Percentiles rank a stretch among this genome's conserved stretches.
phyloP scores from a whole-genome alignment of 2,888 invertebrate genomes.

The Papilio elwesi region DNA sequence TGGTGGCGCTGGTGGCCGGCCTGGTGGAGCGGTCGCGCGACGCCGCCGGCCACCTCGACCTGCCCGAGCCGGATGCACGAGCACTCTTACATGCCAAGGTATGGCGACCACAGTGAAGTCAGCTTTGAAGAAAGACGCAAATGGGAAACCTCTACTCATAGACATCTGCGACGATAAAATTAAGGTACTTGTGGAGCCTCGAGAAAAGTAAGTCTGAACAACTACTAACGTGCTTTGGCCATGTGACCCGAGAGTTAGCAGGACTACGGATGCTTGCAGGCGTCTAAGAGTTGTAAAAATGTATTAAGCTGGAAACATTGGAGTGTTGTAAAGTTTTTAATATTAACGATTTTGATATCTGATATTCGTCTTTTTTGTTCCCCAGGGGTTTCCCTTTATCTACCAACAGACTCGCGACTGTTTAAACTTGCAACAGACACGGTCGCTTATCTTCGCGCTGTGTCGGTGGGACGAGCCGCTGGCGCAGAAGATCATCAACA shows the following conservation, averaged over 20 bases:
- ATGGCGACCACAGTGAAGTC: conserved; percentile 38
- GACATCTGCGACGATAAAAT: too few relatives aligned
- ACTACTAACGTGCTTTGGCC: too few relatives aligned
- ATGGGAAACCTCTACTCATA: too few relatives aligned
- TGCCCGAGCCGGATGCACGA: conserved; percentile 91
- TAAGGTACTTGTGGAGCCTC: too few relatives aligned
- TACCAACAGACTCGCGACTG: conserved; percentile 97
- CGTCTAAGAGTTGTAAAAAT: too few relatives aligned
- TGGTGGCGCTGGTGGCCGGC: conserved; percentile 95
- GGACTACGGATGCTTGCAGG: too few relatives aligned
- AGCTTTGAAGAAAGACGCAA: too few relatives aligned
- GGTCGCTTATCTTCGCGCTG: conserved; percentile 95
- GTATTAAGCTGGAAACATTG: too few relatives aligned
- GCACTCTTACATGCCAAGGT: conserved; percentile 95
- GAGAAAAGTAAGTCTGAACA: too few relatives aligned
- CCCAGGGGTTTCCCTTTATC: conserved; percentile 95
- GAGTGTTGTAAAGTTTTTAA: not conserved
- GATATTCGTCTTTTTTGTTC: conserved; percentile 48
- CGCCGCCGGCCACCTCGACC: conserved; percentile 88
- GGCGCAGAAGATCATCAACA: conserved; percentile 93
- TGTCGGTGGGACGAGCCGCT: conserved; percentile 96
- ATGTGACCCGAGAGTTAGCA: too few relatives aligned
- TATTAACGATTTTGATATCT: not conserved
- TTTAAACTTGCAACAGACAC: conserved; percentile 95
- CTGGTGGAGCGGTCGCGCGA: conserved; percentile 95